These are phyloP conservation scores for Poecile atricapillus DNA, from an alignment of 2,113 vertebrate genomes.

Conservation along the genomic window DNA sequence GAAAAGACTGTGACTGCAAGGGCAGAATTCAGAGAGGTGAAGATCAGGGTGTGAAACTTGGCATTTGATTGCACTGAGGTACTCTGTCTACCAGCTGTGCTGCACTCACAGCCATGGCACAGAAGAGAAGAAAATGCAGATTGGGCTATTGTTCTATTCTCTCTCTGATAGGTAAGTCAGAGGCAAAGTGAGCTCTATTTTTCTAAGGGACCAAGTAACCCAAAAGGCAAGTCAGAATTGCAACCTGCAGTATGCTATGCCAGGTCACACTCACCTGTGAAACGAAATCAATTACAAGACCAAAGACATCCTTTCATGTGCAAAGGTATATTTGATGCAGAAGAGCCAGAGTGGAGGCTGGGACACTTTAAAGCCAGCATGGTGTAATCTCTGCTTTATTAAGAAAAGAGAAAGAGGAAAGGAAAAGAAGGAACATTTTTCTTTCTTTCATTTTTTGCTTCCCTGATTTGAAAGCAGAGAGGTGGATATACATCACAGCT, in stretches of 20 bases:
- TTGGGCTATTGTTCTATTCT: neutral
- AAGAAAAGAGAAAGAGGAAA: neutral
- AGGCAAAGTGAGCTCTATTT: neutral
- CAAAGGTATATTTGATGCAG: neutral
- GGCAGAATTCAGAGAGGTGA: neutral
- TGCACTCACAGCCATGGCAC: accelerated
- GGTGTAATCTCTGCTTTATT: neutral
- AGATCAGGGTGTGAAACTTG: neutral
- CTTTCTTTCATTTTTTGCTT: neutral
- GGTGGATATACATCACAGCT: slow-evolving; percentile 50
- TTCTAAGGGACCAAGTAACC: neutral
- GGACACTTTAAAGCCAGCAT: neutral
- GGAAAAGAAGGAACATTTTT: neutral
- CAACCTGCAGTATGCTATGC: neutral
- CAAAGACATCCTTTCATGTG: neutral
- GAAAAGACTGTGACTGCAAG: neutral
- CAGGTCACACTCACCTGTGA: neutral
- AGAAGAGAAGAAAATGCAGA: neutral
- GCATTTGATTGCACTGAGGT: neutral
- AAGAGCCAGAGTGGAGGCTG: neutral
- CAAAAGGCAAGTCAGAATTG: neutral
- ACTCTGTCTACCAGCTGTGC: neutral
- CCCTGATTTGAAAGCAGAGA: slow-evolving; percentile 32
- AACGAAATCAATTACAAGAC: neutral
- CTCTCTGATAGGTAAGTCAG: neutral